Evolutionary conservation across 2,113 vertebrate species (phyloP).

Genomic region (Dasyurus viverrinus): DNA sequence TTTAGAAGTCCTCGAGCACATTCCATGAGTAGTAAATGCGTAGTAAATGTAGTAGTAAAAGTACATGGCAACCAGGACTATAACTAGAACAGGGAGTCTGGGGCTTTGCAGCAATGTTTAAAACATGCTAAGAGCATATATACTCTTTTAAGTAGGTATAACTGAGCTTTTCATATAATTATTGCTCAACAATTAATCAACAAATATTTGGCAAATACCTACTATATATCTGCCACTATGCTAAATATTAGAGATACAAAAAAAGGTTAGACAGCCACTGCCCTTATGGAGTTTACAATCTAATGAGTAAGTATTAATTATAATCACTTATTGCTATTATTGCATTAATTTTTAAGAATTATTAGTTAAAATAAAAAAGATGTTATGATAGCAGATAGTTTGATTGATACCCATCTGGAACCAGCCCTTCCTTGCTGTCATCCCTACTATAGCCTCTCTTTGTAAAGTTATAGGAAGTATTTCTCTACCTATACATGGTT

Average conservation of each 20-base stretch:
- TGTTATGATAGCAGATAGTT: not conserved
- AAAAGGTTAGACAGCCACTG: not conserved
- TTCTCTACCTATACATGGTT: not conserved
- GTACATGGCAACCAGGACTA: not conserved
- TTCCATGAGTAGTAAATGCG: no score
- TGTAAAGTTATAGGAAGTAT: not conserved
- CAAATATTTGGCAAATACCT: not conserved
- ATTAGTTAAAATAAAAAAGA: not conserved
- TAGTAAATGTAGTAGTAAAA: no score
- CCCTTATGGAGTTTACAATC: not conserved
- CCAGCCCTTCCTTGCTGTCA: not conserved
- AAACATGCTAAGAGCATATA: not conserved
- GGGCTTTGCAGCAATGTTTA: not conserved
- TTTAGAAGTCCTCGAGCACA: no score
- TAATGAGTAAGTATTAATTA: not conserved
- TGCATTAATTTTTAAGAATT: not conserved
- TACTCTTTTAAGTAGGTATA: not conserved
- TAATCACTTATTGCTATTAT: not conserved
- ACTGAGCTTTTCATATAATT: not conserved
- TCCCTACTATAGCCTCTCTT: not conserved
- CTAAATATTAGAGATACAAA: not conserved
- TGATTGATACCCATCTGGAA: not conserved
- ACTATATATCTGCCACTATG: not conserved
- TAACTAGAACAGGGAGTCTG: not conserved
- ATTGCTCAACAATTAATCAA: not conserved